phyloP scores from a whole-genome alignment of 2,888 invertebrate genomes.

The Gymnoscelis rufifasciata region DNA sequence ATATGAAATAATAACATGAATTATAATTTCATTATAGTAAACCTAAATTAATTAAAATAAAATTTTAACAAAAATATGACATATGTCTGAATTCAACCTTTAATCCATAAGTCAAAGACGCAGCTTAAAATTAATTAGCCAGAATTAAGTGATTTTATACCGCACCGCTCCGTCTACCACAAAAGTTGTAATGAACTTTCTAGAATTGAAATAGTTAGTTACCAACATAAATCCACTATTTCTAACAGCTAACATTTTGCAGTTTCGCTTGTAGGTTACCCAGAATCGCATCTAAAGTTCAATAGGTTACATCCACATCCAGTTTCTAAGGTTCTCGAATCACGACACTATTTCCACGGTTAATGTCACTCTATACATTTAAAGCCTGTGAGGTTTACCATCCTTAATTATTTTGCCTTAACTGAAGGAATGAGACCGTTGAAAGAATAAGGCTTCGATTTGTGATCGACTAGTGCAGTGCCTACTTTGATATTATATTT shows the following conservation, averaged over 20 bases:
- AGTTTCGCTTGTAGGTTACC: constrained; percentile 1
- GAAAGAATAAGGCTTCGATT: too few relatives aligned
- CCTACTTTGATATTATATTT: too few relatives aligned
- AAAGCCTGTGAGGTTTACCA: constrained; percentile 48
- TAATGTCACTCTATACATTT: constrained; percentile 49
- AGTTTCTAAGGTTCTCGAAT: constrained; percentile 33
- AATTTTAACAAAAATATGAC: too few relatives aligned
- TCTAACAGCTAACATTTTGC: background rate
- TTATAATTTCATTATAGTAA: too few relatives aligned
- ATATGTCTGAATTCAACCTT: too few relatives aligned
- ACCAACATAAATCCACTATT: background rate
- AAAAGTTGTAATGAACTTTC: background rate
- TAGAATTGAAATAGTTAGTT: background rate
- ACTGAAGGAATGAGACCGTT: constrained; percentile 45
- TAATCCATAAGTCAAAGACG: too few relatives aligned
- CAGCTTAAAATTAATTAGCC: too few relatives aligned
- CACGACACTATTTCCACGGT: constrained; percentile 43
- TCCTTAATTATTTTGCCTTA: constrained; percentile 64
- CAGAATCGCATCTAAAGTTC: constrained; percentile 10
- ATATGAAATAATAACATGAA: too few relatives aligned
- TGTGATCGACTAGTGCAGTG: too few relatives aligned
- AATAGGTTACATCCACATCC: constrained; percentile 35
- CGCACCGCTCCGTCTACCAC: too few relatives aligned
- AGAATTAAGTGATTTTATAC: too few relatives aligned
- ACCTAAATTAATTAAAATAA: too few relatives aligned